These are phyloP conservation scores for Palythoa heliodiscus DNA, from an alignment of 92 coral and sea anemone species.

Conservation along the genomic window DNA sequence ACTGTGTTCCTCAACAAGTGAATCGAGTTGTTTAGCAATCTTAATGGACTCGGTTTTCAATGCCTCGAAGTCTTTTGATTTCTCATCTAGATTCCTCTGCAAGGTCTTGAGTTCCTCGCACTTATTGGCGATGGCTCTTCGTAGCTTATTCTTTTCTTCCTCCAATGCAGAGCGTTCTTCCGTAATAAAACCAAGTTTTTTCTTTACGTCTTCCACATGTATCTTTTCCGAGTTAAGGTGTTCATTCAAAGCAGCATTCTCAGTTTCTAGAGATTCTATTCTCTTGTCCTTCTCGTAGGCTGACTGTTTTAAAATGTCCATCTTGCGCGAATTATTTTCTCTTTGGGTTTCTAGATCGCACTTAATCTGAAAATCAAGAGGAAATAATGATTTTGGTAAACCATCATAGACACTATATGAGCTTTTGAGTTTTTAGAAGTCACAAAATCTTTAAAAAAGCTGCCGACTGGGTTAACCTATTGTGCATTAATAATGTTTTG, in stretches of 20 bases:
- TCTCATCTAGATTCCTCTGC: constrained; percentile 58
- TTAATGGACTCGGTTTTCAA: constrained; percentile 47
- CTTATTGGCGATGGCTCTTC: constrained; percentile 38
- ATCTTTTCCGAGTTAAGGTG: constrained; percentile 40
- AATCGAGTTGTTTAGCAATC: constrained; percentile 53
- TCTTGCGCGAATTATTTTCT: constrained; percentile 23
- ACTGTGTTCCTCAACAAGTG: constrained; percentile 53
- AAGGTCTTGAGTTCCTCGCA: constrained; percentile 54
- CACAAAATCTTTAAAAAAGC: too few relatives aligned
- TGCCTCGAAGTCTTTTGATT: constrained; percentile 57
- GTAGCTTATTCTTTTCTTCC: constrained; percentile 64
- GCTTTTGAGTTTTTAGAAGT: too few relatives aligned
- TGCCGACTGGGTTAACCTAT: too few relatives aligned
- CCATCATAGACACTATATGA: too few relatives aligned
- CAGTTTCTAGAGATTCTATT: constrained; percentile 33
- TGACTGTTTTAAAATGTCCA: constrained; percentile 18
- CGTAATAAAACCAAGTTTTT: constrained; percentile 36
- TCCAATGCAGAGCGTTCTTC: constrained; percentile 51
- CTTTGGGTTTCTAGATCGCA: constrained; percentile 13
- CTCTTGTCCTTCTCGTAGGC: constrained; percentile 36
- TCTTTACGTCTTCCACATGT: constrained; percentile 55
- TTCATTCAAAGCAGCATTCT: constrained; percentile 33
- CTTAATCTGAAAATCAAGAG: constrained; percentile 35
- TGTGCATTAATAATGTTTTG: too few relatives aligned
- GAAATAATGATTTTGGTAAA: neutral